Evolutionary conservation across 2,113 vertebrate species (phyloP), one percentile per base, ranked within the genome.

Genomic region (Uria lomvia): DNA sequence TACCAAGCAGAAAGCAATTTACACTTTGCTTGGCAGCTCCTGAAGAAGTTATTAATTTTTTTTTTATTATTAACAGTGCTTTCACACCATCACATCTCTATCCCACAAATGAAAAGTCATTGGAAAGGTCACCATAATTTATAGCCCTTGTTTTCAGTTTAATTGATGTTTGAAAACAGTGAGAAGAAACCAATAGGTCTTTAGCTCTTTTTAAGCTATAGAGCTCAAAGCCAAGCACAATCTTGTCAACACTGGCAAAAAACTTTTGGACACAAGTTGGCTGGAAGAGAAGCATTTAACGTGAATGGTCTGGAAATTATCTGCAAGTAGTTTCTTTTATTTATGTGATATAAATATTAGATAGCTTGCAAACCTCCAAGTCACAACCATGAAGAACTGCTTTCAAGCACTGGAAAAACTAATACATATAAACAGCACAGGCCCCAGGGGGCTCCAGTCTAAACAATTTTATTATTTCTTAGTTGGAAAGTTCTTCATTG

Each of bases 1-100:
- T 86, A 87, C 30, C 60, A 90, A 95, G 86, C 66, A 87, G 50
- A 98, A 97, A 95, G 92, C 92, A 97, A 97, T 97, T 96, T 92
- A 74, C 92, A 96, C 96, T 97, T 97, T 50, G 40, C 70, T 78
- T 78, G 73, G 70, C 4, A 8, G 75, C 68, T 90, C 68, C 71
- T 15, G 32, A 92, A 63, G 11, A 93, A 80, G 55, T 67, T 74
- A 84, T 74, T 96, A 97, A 89, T 90, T n/a, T 89, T 77, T 90
- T 55, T 93, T 78, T 95, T 68, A 24, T 89, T 96, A 96, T 93
- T 96, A 91, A 95, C 66, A 95, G 56, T 17, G 52, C 52, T 88
- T 93, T 94, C 90, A 77, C 72, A 91, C 65, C 40, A 66, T 75
- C 88, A 94, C 72, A 59, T 88, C 53, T 94, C 59, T 88, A 63